Base-by-base conservation (phyloP, 2,113 vertebrate genomes). In the Drymodes brunneopygia region DNA sequence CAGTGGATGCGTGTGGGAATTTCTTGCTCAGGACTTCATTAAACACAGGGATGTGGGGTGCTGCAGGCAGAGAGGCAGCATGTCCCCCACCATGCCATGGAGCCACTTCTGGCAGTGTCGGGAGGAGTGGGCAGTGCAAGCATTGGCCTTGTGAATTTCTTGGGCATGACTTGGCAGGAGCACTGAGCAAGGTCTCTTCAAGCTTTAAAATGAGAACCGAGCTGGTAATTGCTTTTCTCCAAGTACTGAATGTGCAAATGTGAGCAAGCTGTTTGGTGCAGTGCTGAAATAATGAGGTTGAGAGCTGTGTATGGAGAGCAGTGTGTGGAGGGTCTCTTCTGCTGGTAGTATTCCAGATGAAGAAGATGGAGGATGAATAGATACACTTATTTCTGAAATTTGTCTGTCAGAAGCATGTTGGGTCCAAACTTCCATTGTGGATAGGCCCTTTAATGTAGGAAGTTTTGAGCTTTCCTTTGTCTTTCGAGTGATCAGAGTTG, bases 21-120 rank as follows among this genome's bases (percentile, higher is more conserved):
- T 44, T 66, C 28, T 81, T 72, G 47, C 62, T 64, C 0, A 3
- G 74, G 71, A 53, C 25, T 71, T 71, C 1, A 7, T 44, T 1
- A 1, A 57, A 42, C 1, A 1, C 23, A 18, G 66, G 36, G 33
- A 16, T 79, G 40, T 2, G 3, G 48, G 8, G 6, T 19, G 35
- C 38, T 60, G 54, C 2, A 7, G 57, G 8, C 1, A 2, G 38
- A 36, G 36, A 62, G 47, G 42, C 2, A 8, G 11, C 42, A 4
- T 3, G 1, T 71, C 17, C 10, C 20, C 40, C 0, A 1, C 29
- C 2, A 3, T 67, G 64, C 38, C 0, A 1, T 6, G 8, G 74
- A 35, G 29, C 50, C 14, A 11, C 11, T 56, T 57, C 31, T 4
- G 6, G 38, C 8, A 7, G 38, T 1, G 5, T 56, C 14, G 44